A percentile compares a stretch with the other conserved stretches of the same genome.
Conservation (phyloP, 2,113 vertebrate genomes). For the Heterochromis multidens region DNA sequence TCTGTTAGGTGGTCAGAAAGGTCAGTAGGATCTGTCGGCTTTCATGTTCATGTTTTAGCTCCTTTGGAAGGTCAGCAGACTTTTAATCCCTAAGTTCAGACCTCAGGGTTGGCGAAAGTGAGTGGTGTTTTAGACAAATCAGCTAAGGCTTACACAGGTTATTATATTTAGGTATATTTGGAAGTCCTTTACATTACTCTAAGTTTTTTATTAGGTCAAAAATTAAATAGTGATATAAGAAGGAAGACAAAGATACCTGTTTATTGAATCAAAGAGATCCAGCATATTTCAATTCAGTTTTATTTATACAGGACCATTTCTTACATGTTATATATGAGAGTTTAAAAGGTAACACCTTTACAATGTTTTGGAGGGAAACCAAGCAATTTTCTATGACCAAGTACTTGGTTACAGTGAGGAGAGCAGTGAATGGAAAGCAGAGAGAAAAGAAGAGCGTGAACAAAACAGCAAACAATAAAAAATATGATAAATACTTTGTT, state of each 20-base stretch:
- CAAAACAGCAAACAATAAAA: neutral
- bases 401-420: too few relatives aligned
- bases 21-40: slow-evolving; percentile 12
- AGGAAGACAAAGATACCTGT: neutral
- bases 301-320: neutral
- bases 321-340: too few relatives aligned
- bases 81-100: neutral
- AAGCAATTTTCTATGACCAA: too few relatives aligned
- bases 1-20: slow-evolving; percentile 12
- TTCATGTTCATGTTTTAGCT: slow-evolving; percentile 29
- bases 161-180: neutral
- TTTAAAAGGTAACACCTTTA: too few relatives aligned
- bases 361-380: too few relatives aligned
- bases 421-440: too few relatives aligned
- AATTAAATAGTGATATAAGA: neutral
- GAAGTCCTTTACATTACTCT: neutral
- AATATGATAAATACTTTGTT: too few relatives aligned
- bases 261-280: neutral
- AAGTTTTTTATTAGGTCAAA: neutral
- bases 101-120: neutral
- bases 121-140: neutral
- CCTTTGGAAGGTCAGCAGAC: slow-evolving; percentile 39
- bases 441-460: too few relatives aligned
- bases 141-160: neutral
- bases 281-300: neutral